Percentiles rank a stretch among this genome's conserved stretches.
Conservation (phyloP, 2,113 vertebrate species). For the Rhinolophus ferrumequinum region DNA sequence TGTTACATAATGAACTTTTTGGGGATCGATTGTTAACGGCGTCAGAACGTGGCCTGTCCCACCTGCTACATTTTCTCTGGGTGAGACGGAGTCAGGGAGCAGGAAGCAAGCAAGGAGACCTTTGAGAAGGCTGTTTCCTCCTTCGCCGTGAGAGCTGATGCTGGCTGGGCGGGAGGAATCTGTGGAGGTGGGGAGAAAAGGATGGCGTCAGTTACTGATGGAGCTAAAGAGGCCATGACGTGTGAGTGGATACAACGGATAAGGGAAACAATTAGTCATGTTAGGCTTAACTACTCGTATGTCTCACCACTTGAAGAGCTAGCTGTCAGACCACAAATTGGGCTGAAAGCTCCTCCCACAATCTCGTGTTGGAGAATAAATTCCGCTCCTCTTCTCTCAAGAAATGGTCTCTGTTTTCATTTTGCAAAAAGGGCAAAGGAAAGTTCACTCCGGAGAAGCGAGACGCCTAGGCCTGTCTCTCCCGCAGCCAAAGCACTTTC, state of each 20-base stretch:
- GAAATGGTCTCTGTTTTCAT: not conserved
- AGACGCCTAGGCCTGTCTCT: not conserved
- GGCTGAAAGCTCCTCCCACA: not conserved
- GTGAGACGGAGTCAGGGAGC: not conserved
- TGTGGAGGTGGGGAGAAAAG: no score
- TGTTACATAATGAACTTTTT: not conserved
- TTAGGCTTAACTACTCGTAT: not conserved
- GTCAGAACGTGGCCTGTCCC: rapidly evolving
- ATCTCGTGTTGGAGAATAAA: not conserved
- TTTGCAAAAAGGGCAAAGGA: not conserved
- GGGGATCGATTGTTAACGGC: not conserved
- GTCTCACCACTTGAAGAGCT: not conserved
- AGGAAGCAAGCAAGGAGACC: not conserved
- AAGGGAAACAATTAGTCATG: not conserved
- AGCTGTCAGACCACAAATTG: not conserved
- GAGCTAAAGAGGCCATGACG: not conserved
- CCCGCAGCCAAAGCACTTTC: not conserved
- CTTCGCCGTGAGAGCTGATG: not conserved
- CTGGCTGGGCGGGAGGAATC: not conserved
- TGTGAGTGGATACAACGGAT: not conserved
- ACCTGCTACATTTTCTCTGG: not conserved
- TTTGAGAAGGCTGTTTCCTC: not conserved
- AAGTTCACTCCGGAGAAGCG: not conserved
- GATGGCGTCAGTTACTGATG: not conserved
- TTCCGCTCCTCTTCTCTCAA: not conserved